Evolutionary conservation across 2,797 vertebrate genomes (phyloP).

Genomic region (Botia almorhae): DNA sequence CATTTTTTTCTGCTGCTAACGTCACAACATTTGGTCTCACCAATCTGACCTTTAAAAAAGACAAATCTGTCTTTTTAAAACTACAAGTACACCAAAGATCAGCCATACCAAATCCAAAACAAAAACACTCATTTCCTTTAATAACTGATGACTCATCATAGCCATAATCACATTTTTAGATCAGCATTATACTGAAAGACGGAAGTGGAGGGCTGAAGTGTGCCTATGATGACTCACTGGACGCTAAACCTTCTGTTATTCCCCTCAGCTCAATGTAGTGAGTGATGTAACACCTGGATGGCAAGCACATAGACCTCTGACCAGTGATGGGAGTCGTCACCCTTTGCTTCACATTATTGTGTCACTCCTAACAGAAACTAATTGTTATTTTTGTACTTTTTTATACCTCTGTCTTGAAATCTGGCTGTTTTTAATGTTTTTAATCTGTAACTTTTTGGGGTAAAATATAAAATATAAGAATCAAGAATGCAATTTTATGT

Average conservation of each 20-base stretch:
- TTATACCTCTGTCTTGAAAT: no score
- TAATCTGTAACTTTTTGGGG: no score
- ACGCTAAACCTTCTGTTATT: neutral
- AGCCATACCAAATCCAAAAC: neutral
- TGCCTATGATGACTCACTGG: slow-evolving; percentile 5
- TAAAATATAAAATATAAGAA: no score
- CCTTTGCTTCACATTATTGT: neutral
- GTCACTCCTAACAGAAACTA: neutral
- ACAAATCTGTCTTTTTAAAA: no score
- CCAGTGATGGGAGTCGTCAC: neutral
- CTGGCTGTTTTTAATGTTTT: no score
- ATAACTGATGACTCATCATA: slow-evolving; percentile 8
- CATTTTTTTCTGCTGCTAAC: no score
- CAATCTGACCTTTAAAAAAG: neutral
- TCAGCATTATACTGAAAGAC: slow-evolving; percentile 1
- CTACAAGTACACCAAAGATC: neutral
- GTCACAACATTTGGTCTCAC: neutral
- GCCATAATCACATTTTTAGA: slow-evolving; percentile 5
- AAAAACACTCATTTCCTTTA: neutral
- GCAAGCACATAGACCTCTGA: slow-evolving; percentile 19
- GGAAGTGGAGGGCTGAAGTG: neutral
- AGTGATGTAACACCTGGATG: slow-evolving; percentile 46
- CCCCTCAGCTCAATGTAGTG: slow-evolving; percentile 18
- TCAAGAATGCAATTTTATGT: no score
- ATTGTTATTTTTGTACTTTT: neutral